These are phyloP conservation scores for Pentalonia nigronervosa DNA, from an alignment of 1,140 invertebrate species.

Conservation along the genomic window DNA sequence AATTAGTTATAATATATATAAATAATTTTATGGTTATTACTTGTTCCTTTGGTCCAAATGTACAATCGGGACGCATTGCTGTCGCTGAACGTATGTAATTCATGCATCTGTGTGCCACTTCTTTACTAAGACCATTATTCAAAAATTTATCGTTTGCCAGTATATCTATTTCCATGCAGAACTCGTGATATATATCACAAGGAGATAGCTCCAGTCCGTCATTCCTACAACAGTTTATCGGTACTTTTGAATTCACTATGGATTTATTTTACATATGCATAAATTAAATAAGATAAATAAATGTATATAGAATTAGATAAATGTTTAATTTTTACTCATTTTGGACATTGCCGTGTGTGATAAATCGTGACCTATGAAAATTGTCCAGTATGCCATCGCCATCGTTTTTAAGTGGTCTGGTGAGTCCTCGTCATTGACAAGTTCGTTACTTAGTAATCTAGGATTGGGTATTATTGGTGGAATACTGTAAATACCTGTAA, in stretches of 20 bases:
- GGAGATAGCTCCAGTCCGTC: conserved; percentile 69
- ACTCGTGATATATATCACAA: conserved; percentile 72
- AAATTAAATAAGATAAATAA: neutral
- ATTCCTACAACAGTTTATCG: conserved; percentile 74
- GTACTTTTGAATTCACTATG: no score
- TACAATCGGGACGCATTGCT: conserved; percentile 77
- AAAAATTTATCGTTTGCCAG: conserved; percentile 73
- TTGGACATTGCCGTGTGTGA: no score
- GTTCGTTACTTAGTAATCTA: no score
- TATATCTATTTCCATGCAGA: conserved; percentile 83
- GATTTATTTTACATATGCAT: neutral
- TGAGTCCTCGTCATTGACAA: conserved; percentile 60
- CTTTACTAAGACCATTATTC: no score
- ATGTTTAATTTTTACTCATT: conserved; percentile 72
- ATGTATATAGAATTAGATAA: neutral
- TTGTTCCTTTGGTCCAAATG: conserved; percentile 82
- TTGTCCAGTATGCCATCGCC: conserved; percentile 79
- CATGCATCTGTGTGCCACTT: conserved; percentile 73
- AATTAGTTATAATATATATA: no score
- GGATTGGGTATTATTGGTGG: conserved; percentile 63
- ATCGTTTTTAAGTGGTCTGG: conserved; percentile 68
- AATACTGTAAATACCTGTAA: neutral
- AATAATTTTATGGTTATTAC: conserved; percentile 65
- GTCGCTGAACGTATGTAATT: conserved; percentile 83
- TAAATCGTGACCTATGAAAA: conserved; percentile 84